These are phyloP conservation scores for Schizothorax lantsangensis DNA, from an alignment of 2,797 vertebrate species.

Conservation along the genomic window DNA sequence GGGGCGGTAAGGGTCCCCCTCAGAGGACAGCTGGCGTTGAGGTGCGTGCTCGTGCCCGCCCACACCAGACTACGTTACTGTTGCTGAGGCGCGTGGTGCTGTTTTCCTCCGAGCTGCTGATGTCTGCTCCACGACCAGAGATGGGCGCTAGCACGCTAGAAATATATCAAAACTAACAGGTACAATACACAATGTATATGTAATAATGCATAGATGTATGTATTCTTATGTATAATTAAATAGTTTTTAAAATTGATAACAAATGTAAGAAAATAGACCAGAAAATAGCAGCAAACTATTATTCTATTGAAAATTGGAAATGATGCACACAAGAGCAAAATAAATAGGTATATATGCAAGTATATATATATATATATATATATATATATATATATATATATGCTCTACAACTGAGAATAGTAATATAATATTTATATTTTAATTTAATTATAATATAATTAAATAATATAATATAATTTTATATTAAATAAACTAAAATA, in stretches of 20 bases:
- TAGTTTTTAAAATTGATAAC: background rate
- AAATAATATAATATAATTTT: too few relatives aligned
- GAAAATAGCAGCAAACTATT: background rate
- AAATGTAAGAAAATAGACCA: background rate
- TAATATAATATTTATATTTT: background rate
- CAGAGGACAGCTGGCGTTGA: constrained; percentile 13
- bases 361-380: too few relatives aligned
- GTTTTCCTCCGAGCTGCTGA: constrained; percentile 77
- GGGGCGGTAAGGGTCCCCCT: constrained; percentile 13
- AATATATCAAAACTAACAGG: constrained; percentile 25
- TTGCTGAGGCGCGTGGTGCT: constrained; percentile 81
- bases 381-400: too few relatives aligned
- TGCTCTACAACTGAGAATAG: background rate
- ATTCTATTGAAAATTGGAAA: background rate
- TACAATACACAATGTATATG: background rate
- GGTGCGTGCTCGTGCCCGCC: constrained; percentile 37
- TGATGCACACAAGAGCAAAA: background rate
- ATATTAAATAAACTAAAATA: background rate
- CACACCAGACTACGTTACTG: constrained; percentile 77
- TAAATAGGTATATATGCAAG: too few relatives aligned
- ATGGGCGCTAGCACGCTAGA: constrained; percentile 65
- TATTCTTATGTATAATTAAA: background rate
- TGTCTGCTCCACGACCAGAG: constrained; percentile 72
- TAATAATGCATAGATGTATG: background rate
- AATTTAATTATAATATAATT: background rate